These are phyloP conservation scores for Coranthus polyacanthus DNA, from an alignment of 2,797 vertebrate species.

Conservation along the genomic window DNA sequence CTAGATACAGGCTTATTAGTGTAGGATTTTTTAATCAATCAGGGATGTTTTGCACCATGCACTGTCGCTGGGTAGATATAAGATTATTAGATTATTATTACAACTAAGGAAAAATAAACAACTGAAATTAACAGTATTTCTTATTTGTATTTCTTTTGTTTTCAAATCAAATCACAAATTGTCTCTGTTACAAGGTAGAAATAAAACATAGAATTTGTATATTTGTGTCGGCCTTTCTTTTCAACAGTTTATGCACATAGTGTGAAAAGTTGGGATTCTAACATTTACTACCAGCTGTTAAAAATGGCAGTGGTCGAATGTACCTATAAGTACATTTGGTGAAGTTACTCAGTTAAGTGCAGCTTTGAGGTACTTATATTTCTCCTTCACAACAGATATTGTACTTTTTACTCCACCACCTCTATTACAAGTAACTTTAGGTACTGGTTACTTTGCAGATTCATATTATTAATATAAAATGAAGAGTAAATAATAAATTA, in stretches of 20 bases:
- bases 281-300: background rate
- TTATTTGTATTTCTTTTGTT: constrained; percentile 81
- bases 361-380: no score
- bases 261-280: background rate
- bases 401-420: no score
- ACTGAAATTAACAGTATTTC: constrained; percentile 72
- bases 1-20: constrained; percentile 66
- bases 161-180: constrained; percentile 76
- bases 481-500: no score
- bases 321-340: no score
- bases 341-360: no score
- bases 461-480: no score
- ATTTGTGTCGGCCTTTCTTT: constrained; percentile 62
- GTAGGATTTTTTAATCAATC: constrained; percentile 81
- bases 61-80: constrained; percentile 82
- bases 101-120: constrained; percentile 55
- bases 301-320: background rate
- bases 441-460: no score
- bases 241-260: background rate
- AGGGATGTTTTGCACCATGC: constrained; percentile 86
- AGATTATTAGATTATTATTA: constrained; percentile 68
- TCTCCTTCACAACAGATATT: no score
- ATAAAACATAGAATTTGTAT: constrained; percentile 81
- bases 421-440: no score
- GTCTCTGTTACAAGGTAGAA: constrained; percentile 84